These are phyloP conservation scores for Drosophila rhopaloa DNA, from an alignment of 1,140 invertebrate species.

Conservation along the genomic window DNA sequence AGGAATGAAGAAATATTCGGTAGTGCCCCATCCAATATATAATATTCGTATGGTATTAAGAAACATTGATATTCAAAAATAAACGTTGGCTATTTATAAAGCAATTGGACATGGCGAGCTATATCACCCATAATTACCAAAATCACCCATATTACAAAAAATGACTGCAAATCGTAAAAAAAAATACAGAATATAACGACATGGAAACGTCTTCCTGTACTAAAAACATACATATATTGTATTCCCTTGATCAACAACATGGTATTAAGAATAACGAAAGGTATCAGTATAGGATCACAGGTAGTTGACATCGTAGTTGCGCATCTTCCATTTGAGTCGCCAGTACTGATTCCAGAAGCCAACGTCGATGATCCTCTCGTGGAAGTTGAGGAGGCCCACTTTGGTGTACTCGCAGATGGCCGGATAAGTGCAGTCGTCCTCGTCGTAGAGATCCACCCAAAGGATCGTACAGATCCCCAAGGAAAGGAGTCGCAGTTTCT, in stretches of 20 bases:
- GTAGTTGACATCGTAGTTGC: constrained; percentile 91
- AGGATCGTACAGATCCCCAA: constrained; percentile 91
- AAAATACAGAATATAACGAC: not conserved
- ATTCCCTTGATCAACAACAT: constrained; percentile 75
- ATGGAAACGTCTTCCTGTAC: not conserved
- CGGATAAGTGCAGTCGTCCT: constrained; percentile 89
- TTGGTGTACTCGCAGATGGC: constrained; percentile 90
- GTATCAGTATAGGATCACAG: constrained; percentile 61
- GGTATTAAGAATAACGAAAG: constrained; percentile 55
- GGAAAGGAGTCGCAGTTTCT: constrained; percentile 87
- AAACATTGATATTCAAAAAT: not conserved
- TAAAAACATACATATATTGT: constrained; percentile 40
- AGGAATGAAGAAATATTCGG: too few relatives aligned
- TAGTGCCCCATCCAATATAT: constrained; percentile 2
- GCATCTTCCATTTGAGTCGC: constrained; percentile 89
- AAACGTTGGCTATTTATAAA: constrained; percentile 9
- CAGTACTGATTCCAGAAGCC: constrained; percentile 92
- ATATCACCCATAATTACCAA: too few relatives aligned
- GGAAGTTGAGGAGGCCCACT: constrained; percentile 87
- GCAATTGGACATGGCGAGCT: too few relatives aligned
- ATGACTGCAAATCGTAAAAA: too few relatives aligned
- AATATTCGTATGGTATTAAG: constrained; percentile 16
- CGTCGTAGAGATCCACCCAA: constrained; percentile 89
- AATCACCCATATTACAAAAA: too few relatives aligned
- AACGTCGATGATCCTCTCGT: constrained; percentile 90